Base-by-base conservation (phyloP, 2,113 vertebrate species). In the Ctenomys sociabilis region DNA sequence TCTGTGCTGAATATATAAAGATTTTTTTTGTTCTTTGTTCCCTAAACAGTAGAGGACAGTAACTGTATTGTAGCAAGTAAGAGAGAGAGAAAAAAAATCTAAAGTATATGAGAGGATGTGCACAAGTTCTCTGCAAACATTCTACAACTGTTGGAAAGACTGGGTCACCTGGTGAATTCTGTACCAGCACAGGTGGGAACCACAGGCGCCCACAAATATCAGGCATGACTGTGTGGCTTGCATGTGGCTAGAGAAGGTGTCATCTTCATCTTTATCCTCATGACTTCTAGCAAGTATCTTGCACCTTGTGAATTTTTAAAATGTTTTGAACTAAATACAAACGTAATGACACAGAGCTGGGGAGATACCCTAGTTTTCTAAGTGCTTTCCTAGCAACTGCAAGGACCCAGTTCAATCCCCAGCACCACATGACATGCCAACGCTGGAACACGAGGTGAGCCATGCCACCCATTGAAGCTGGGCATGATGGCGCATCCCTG, bases 321-420 rank as follows among this genome's bases (percentile, higher is more conserved):
- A 26, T 32, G 61, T 85, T 93, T 64, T 77, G 64, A 97, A 70
- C 12, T 75, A 22, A 86, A 59, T 40, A 59, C 43, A 75, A 92
- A 92, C 75, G n/a, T 37, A 40, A 49, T 68, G 40, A 24, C 85
- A 35, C 37, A 80, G 92, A 83, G 54, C 14, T 19, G 16, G 54
- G 16, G 54, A 57, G 17, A 57, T 19, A 17, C 16, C 54, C 54
- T 57, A 17, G 16, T 19, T 57, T 57, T 57, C 16, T 57, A 57
- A 57, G 54, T 4, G 16, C 54, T 57, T 57, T 16, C 16, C 54
- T 17, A 57, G 16, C 16, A 57, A 57, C 1, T 19, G 54, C 54
- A 57, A 16, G 52, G 16, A 57, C 17, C 16, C 54, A 17, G 54
- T 57, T 57, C 54, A 57, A 19, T 57, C 54, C 16, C 17, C 4